A percentile compares a stretch with the other conserved stretches of the same genome.
Conservation (phyloP, 2,797 vertebrate species). For the Hapalemur alaotrensis region DNA sequence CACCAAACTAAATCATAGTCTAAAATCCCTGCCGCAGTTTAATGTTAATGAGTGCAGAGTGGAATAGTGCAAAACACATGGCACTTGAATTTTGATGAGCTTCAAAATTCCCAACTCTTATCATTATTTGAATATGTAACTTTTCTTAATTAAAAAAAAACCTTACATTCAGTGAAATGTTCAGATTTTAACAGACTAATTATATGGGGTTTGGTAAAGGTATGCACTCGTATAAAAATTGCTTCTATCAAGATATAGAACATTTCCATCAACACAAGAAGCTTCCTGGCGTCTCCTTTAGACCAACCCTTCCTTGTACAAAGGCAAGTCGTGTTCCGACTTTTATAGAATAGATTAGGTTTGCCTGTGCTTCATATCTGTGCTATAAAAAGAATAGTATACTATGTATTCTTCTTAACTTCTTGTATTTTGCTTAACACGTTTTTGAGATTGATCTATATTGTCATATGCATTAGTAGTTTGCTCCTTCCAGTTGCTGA, state of each 20-base stretch:
- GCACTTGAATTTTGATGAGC: not conserved
- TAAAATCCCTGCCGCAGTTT: not conserved
- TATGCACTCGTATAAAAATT: not conserved
- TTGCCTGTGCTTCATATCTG: not conserved
- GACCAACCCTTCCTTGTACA: not conserved
- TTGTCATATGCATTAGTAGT: not conserved
- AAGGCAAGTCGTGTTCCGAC: not conserved
- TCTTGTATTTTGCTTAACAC: not conserved
- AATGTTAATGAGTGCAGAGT: not conserved
- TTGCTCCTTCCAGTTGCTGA: not conserved
- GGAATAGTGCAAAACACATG: not conserved
- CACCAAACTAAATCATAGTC: not conserved
- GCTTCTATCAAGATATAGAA: not conserved
- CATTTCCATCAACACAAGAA: not conserved
- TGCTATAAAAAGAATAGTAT: not conserved
- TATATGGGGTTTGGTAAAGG: not conserved
- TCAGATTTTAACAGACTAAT: not conserved
- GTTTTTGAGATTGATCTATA: not conserved
- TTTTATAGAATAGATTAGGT: not conserved
- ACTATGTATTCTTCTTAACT: not conserved
- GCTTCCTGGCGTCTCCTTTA: not conserved
- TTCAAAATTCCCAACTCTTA: not conserved
- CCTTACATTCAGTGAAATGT: not conserved
- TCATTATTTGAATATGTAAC: not conserved
- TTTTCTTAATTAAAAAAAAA: conserved; percentile 21